Percentiles rank a stretch among this genome's conserved stretches.
Evolutionary conservation across 2,888 invertebrate species (phyloP).

Genomic region (Desoria tigrina): DNA sequence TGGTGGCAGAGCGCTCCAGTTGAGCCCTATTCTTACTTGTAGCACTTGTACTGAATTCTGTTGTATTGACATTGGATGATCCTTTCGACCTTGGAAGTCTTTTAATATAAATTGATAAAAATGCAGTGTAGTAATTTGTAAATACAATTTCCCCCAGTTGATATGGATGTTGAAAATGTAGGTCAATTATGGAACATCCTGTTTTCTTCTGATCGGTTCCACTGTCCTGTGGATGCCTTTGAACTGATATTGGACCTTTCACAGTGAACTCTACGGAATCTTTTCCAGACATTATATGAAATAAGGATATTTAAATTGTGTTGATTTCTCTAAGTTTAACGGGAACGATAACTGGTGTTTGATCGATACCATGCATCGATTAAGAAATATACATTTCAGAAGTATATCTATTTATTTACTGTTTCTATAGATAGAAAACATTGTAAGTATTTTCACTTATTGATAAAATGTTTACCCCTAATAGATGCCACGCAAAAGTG

Average conservation of each 20-base stretch:
- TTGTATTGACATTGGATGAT: neutral
- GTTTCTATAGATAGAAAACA: no score
- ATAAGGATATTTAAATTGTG: no score
- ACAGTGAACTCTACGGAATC: conserved; percentile 48
- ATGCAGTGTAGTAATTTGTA: conserved; percentile 56
- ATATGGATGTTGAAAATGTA: conserved; percentile 47
- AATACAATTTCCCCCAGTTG: conserved; percentile 56
- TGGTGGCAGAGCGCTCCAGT: neutral
- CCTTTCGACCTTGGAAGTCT: neutral
- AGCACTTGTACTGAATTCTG: neutral
- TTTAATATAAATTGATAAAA: conserved; percentile 55
- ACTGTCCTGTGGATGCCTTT: conserved; percentile 25
- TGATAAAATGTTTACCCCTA: no score
- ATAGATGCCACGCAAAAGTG: no score
- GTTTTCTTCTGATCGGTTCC: conserved; percentile 32
- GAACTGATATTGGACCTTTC: conserved; percentile 51
- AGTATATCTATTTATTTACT: no score
- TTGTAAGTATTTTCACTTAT: no score
- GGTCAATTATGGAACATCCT: conserved; percentile 47
- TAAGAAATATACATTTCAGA: no score
- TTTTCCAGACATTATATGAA: conserved; percentile 18
- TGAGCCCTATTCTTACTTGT: neutral
- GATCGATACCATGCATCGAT: no score
- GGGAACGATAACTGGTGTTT: no score
- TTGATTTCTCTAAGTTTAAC: no score